phyloP scores from a whole-genome alignment of 2,113 vertebrate genomes.

The Phalacrocorax brasilianus region DNA sequence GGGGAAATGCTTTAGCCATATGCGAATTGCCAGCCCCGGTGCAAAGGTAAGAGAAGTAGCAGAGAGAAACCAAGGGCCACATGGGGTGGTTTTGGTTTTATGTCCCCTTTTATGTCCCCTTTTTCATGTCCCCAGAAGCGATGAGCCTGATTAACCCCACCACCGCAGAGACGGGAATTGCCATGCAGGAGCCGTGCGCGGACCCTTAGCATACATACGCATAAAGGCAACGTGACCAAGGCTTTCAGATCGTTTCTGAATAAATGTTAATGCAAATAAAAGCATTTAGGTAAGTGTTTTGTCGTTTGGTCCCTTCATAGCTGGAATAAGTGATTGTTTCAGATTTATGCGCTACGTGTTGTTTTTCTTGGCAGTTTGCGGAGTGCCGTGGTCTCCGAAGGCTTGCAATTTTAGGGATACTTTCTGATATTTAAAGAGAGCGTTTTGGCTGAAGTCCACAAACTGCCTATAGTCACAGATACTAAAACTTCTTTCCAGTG shows the following conservation, averaged over 20 bases:
- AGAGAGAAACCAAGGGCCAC: neutral
- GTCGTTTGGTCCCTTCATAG: constrained; percentile 28
- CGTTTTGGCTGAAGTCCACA: constrained; percentile 44
- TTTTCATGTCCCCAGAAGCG: neutral
- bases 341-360: constrained; percentile 21
- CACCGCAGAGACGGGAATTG: neutral
- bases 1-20: neutral
- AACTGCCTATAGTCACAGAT: constrained; percentile 47
- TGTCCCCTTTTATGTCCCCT: neutral
- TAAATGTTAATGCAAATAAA: constrained; percentile 13
- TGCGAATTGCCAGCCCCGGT: neutral
- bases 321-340: constrained; percentile 40
- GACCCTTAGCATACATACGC: fast-evolving
- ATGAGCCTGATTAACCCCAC: neutral
- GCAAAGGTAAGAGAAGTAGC: neutral
- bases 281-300: constrained; percentile 41
- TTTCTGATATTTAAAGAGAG: constrained; percentile 54
- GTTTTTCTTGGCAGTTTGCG: constrained; percentile 36
- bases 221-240: neutral
- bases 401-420: constrained; percentile 47
- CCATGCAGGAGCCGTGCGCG: fast-evolving
- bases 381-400: neutral
- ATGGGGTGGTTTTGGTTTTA: neutral
- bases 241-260: neutral
- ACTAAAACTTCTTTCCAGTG: constrained; percentile 55